Conservation (phyloP, 2,113 vertebrate genomes). For the Seriola aureovittata region DNA sequence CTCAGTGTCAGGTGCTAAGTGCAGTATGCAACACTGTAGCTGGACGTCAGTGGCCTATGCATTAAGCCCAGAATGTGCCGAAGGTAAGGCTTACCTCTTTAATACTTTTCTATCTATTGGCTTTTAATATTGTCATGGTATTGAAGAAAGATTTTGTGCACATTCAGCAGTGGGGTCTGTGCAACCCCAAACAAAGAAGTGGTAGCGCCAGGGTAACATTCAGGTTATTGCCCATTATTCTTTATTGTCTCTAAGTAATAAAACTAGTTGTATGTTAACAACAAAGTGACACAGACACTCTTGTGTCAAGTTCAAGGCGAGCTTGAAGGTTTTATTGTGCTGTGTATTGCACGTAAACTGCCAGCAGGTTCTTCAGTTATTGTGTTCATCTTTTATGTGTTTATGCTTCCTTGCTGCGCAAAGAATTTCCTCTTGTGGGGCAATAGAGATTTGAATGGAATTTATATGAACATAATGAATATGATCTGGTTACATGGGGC, state of each 20-base stretch:
- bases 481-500: no score
- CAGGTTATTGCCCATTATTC: neutral
- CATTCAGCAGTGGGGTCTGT: neutral
- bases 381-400: no score
- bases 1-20: no score
- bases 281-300: neutral
- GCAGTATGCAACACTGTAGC: no score
- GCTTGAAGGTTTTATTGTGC: no score
- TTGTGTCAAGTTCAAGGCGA: no score
- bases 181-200: neutral
- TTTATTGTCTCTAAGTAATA: neutral
- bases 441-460: no score
- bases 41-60: no score
- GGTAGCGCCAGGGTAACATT: neutral
- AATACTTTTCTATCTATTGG: neutral
- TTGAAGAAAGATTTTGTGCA: neutral
- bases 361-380: neutral
- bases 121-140: neutral
- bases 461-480: no score
- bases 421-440: no score
- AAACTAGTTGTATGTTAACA: neutral
- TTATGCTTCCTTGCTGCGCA: no score
- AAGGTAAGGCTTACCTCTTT: neutral
- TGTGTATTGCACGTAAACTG: neutral
- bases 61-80: no score